Evolutionary conservation across 2,888 invertebrate species (phyloP), one percentile per base, ranked within the genome.

Genomic region (Anthrax anthrax): DNA sequence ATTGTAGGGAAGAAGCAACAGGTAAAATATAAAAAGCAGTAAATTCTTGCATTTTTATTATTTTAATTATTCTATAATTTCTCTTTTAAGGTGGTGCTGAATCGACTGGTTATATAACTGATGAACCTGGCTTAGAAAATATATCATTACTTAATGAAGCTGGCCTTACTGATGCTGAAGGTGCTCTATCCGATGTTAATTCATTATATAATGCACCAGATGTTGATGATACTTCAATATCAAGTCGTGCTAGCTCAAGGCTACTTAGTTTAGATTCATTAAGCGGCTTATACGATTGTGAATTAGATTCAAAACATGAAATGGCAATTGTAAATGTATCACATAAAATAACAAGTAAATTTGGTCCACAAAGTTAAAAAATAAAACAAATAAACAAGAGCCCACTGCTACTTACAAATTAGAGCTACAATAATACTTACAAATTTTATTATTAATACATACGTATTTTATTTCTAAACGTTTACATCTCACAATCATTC

Each of bases 81-180:
- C n/a, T n/a, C n/a, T n/a, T 36, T 45, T 0, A n/a, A 68, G 72
- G 73, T 29, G 75, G 73, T 42, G 75, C 76, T 1, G 77, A 77
- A 60, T 85, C 84, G 52, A 84, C 85, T 2, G 86, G 86, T 23
- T 88, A 87, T 62, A 85, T 84, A n/a, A 87, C 86, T 1, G 87
- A 88, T 67, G 87, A 88, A 67, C 86, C 86, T 1, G 86, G 85
- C 16, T 71, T 87, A 13, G 87, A 88, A 67, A 87, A 88, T 67
- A 79, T 85, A 43, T 87, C 87, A 37, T 79, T 88, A 75, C 67
- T 87, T 17, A 86, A 88, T 68, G 88, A 88, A 67, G 82, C 85
- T 18, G 87, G 87, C 10, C 74, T 88, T 39, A 88, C 87, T 2
- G 88, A 88, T 70, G 87, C 86, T 12, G 88, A 89, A 72, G 88